Evolutionary conservation across 2,888 invertebrate genomes (phyloP).

Genomic region (Morpho helenor): DNA sequence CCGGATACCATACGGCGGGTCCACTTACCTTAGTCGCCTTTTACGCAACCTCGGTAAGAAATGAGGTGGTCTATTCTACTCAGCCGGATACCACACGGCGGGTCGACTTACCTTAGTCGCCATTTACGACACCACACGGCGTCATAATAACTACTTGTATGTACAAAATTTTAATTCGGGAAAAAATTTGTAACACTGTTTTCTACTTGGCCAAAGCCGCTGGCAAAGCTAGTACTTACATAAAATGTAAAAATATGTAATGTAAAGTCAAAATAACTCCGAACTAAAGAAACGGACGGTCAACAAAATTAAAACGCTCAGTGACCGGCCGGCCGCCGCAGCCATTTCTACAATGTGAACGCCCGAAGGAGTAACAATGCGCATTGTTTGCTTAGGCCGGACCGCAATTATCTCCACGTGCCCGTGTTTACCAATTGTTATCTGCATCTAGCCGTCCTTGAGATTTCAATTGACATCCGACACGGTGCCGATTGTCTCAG

Average conservation of each 20-base stretch:
- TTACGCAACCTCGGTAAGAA: too few relatives aligned
- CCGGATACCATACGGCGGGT: too few relatives aligned
- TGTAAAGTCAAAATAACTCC: neutral
- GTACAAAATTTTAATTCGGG: too few relatives aligned
- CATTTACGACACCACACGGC: too few relatives aligned
- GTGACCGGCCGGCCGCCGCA: constrained; percentile 7
- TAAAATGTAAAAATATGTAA: neutral
- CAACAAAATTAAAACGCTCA: constrained; percentile 3
- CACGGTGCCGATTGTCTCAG: constrained; percentile 20
- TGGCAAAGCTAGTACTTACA: neutral
- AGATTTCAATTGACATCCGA: constrained; percentile 36
- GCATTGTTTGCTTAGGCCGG: constrained; percentile 61
- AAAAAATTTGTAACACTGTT: too few relatives aligned
- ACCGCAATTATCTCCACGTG: constrained; percentile 64
- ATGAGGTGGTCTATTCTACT: too few relatives aligned
- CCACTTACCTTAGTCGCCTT: too few relatives aligned
- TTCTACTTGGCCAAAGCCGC: neutral
- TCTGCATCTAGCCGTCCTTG: constrained; percentile 65
- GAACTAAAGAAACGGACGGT: neutral
- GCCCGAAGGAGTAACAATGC: constrained; percentile 48
- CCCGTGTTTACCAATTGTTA: constrained; percentile 66
- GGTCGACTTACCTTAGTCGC: too few relatives aligned
- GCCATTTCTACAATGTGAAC: constrained; percentile 32
- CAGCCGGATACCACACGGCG: too few relatives aligned
- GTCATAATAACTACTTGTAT: too few relatives aligned